phyloP scores from a whole-genome alignment of 2,113 vertebrate species.

The Turnix velox region DNA sequence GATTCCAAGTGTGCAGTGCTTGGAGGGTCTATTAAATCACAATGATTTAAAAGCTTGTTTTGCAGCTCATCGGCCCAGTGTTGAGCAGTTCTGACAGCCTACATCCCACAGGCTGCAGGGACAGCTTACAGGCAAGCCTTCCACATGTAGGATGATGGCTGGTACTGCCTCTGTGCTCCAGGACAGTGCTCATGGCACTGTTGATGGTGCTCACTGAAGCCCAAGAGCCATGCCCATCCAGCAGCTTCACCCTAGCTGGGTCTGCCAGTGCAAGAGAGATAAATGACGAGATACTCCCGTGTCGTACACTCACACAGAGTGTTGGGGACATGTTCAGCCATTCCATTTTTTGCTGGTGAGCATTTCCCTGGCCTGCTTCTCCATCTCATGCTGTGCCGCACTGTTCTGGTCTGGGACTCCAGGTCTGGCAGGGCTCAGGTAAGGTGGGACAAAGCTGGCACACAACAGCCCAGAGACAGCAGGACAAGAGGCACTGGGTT shows the following conservation, averaged over 20 bases:
- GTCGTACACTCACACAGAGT: neutral
- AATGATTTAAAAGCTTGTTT: neutral
- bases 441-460: neutral
- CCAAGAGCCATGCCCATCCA: neutral
- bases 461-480: neutral
- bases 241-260: neutral
- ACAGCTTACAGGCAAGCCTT: neutral
- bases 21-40: neutral
- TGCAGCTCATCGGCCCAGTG: neutral
- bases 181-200: accelerated
- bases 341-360: neutral
- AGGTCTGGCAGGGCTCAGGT: neutral
- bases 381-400: accelerated
- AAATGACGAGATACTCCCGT: accelerated
- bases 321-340: accelerated
- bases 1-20: neutral
- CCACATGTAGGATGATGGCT: accelerated
- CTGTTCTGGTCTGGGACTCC: accelerated
- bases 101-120: neutral
- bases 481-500: neutral
- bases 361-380: neutral
- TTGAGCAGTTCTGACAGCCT: neutral
- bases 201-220: neutral
- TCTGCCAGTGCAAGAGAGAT: neutral
- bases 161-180: neutral